Evolutionary conservation across 2,113 vertebrate genomes (phyloP).

Genomic region (Beaufortia kweichowensis): DNA sequence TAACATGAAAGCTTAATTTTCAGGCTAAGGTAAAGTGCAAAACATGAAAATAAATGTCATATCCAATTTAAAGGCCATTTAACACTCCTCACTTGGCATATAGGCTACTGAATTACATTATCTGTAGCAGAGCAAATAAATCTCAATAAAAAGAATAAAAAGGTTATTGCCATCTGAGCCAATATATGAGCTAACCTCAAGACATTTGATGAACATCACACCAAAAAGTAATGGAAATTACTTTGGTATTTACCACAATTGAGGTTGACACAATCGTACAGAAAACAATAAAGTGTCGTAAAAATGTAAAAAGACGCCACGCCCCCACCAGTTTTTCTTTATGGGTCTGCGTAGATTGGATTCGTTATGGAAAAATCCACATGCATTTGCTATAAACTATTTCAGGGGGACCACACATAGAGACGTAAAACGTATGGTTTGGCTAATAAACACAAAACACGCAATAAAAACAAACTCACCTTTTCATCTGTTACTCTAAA

Average conservation of each 20-base stretch:
- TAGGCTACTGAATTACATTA: slow-evolving; percentile 52
- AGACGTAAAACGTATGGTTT: not conserved
- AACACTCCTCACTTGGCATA: not conserved
- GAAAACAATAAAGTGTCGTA: slow-evolving; percentile 11
- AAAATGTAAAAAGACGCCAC: slow-evolving; percentile 1
- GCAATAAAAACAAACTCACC: too few relatives aligned
- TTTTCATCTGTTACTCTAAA: too few relatives aligned
- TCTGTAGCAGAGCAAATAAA: slow-evolving; percentile 35
- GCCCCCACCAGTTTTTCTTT: slow-evolving; percentile 31
- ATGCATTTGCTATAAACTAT: slow-evolving; percentile 27
- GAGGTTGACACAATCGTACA: slow-evolving; percentile 33
- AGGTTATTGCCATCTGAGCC: slow-evolving; percentile 45
- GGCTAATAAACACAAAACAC: not conserved
- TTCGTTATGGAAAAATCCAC: slow-evolving; percentile 45
- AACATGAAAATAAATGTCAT: too few relatives aligned
- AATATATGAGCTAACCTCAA: slow-evolving; percentile 55
- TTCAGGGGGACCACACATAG: slow-evolving; percentile 34
- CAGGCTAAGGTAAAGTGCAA: not conserved
- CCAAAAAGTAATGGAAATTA: slow-evolving; percentile 47
- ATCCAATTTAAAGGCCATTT: not conserved
- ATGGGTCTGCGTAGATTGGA: slow-evolving; percentile 41
- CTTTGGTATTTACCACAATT: slow-evolving; percentile 43
- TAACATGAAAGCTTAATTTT: too few relatives aligned
- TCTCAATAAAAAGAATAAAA: slow-evolving; percentile 47
- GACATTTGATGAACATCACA: slow-evolving; percentile 51